Base-by-base conservation (phyloP, 2,888 invertebrate genomes). In the Chironomus riparius region DNA sequence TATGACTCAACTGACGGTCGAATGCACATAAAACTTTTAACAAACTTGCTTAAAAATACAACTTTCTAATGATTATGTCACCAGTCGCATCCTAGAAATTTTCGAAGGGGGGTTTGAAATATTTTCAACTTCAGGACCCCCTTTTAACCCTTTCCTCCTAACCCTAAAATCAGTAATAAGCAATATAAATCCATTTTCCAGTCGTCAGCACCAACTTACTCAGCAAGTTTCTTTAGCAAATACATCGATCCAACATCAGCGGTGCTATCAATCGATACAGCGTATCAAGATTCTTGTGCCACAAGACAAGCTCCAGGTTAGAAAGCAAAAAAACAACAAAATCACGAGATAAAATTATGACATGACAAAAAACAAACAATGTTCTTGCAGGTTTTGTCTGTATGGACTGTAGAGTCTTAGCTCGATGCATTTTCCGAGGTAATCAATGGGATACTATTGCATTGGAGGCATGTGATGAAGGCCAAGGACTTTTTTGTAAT, bases 371-470 rank as follows among this genome's bases (percentile, higher is more conserved):
- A 50, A n/a, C 15, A n/a, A n/a, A n/a, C n/a, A 12, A 62, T 62
- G 38, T 38, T 68, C 21, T 28, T 28, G 79, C 82, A 0, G 84
- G 84, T 2, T 78, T 82, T 24, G 83, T 84, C 47, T 84, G 84
- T 69, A 83, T 83, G 22, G 82, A 82, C 3, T 84, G 84, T 72
- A 82, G 82, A 24, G 77, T 83, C 18, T 77, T 84, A 50, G 81
- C 83, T 48, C 83, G 82, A 10, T 84, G 84, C 77, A 81, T 84
- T 0, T 80, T 80, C 47, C 81, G 82, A 47, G 81, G 82, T 13
- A 80, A 80, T 18, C 81, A 82, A 13, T 84, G 84, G 82, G 80
- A 83, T 0, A 83, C 83, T 24, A 82, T 84, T 50, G 83, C 83
- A 0, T 82, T 84, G 2, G 83, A 84, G 61, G 81, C 82, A 0